phyloP scores from a whole-genome alignment of 2,113 vertebrate species.

The Arenaria interpres region DNA sequence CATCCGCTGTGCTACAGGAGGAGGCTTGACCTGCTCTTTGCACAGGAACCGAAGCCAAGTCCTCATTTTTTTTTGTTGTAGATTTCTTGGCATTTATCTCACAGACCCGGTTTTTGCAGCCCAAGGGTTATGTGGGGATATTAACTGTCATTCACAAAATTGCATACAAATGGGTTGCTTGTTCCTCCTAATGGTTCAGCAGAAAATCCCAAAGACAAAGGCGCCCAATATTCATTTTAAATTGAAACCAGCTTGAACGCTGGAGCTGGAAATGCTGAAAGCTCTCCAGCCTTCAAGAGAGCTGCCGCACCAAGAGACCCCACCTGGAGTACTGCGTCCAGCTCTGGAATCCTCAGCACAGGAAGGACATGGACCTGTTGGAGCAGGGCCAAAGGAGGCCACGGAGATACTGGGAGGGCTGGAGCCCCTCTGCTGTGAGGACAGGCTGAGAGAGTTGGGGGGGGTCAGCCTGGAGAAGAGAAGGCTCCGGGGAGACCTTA shows the following conservation, averaged over 20 bases:
- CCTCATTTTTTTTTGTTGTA: neutral
- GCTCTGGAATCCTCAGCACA: too few species aligned
- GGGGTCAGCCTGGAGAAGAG: too few species aligned
- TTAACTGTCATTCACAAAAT: neutral
- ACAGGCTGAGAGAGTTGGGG: too few species aligned
- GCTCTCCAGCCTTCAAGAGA: neutral
- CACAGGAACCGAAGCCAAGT: neutral
- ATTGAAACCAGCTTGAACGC: conserved; percentile 16
- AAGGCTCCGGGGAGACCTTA: too few species aligned
- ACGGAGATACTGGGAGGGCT: too few species aligned
- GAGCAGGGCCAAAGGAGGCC: too few species aligned
- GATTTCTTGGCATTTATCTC: neutral
- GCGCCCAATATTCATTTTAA: neutral
- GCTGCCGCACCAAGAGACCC: too few species aligned
- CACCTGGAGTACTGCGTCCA: too few species aligned
- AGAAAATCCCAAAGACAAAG: neutral
- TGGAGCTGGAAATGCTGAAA: neutral
- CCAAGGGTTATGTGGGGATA: neutral
- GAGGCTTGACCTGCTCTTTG: neutral
- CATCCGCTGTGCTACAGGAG: fast-evolving
- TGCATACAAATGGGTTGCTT: neutral
- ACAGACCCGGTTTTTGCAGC: neutral
- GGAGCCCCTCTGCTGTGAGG: too few species aligned
- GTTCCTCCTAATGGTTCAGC: neutral
- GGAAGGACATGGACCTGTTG: too few species aligned